Percentiles rank a stretch among this genome's conserved stretches.
Evolutionary conservation across 2,888 invertebrate species (phyloP).

Genomic region (Caenorhabditis sulstoni): DNA sequence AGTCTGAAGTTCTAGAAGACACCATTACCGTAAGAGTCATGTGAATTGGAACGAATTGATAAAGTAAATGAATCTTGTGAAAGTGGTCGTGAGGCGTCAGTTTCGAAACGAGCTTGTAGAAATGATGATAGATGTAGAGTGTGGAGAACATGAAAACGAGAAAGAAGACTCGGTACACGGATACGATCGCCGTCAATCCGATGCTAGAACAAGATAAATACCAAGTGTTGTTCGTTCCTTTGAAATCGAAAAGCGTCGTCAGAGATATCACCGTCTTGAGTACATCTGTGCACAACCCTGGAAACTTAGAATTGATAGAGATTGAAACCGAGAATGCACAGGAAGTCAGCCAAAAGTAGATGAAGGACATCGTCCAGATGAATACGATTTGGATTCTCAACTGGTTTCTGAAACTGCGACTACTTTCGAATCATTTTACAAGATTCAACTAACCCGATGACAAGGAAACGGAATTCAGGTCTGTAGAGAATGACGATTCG

Average conservation of each 20-base stretch:
- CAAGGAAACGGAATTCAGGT: not conserved
- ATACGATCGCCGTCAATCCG: not conserved
- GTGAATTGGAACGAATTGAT: constrained; percentile 4
- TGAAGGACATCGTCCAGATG: too few relatives aligned
- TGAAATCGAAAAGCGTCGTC: too few relatives aligned
- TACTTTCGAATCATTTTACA: not conserved
- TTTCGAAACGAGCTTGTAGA: not conserved
- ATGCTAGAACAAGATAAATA: not conserved
- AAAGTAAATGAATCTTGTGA: not conserved
- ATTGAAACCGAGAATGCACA: too few relatives aligned
- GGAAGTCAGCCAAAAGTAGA: too few relatives aligned
- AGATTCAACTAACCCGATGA: not conserved
- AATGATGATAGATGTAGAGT: not conserved
- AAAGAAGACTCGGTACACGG: not conserved
- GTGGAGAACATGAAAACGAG: not conserved
- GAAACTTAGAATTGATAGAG: too few relatives aligned
- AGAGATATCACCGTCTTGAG: too few relatives aligned
- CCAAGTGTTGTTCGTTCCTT: too few relatives aligned
- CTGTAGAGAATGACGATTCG: not conserved
- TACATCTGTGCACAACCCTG: too few relatives aligned
- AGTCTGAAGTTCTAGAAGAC: not conserved
- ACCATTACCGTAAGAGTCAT: not conserved
- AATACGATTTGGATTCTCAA: too few relatives aligned
- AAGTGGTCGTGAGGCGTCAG: not conserved
- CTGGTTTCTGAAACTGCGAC: too few relatives aligned